Evolutionary conservation across 2,888 invertebrate species (phyloP).

Genomic region (Meloe dianella): DNA sequence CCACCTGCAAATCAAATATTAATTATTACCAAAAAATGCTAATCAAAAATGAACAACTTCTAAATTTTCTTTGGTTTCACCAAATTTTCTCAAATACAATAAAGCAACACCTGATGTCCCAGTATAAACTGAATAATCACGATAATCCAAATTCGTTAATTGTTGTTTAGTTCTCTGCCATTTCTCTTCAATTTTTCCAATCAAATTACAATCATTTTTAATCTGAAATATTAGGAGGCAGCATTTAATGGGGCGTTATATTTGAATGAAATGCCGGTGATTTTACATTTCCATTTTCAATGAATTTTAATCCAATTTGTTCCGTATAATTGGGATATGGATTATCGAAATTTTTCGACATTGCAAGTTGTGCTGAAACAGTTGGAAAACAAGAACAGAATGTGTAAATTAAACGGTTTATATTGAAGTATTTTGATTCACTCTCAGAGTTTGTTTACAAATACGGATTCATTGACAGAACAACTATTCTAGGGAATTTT

Average conservation of each 20-base stretch:
- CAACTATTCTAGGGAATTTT: background rate
- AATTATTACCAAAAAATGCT: background rate
- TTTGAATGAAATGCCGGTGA: conserved; percentile 18
- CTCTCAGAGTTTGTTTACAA: conserved; percentile 14
- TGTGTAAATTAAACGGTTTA: background rate
- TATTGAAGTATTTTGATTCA: background rate
- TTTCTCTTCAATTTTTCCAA: conserved; percentile 56
- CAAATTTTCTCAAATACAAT: conserved; percentile 64
- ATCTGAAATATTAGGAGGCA: conserved; percentile 49
- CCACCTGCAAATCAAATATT: conserved; percentile 52
- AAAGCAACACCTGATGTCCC: conserved; percentile 76
- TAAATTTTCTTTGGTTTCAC: conserved; percentile 45
- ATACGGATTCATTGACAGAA: conserved; percentile 1
- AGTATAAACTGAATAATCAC: conserved; percentile 76
- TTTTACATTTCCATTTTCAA: conserved; percentile 49
- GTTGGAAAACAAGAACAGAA: background rate
- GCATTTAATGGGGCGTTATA: too few relatives aligned
- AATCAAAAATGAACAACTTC: conserved; percentile 40
- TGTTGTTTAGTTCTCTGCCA: conserved; percentile 57
- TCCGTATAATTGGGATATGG: conserved; percentile 54
- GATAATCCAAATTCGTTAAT: conserved; percentile 59
- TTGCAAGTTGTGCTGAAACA: background rate
- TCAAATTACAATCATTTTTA: conserved; percentile 58
- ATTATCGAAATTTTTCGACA: conserved; percentile 25
- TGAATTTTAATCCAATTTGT: conserved; percentile 51